phyloP scores from a whole-genome alignment of 2,888 invertebrate genomes.

The Aelia acuminata region DNA sequence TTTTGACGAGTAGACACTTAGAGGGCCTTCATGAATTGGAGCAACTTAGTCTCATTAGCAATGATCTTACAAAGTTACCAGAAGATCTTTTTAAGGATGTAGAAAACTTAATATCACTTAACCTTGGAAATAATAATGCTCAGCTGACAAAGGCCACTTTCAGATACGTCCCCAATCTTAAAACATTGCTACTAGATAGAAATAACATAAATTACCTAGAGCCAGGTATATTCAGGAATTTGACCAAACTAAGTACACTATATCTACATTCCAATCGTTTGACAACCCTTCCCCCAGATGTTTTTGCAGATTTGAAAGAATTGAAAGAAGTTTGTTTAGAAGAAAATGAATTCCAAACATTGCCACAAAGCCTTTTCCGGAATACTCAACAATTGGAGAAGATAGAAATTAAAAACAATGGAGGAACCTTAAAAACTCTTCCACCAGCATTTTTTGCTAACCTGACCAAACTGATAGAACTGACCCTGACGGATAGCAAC shows the following conservation, averaged over 20 bases:
- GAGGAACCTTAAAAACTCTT: slow-evolving; percentile 72
- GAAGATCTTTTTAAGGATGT: slow-evolving; percentile 76
- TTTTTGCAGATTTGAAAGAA: slow-evolving; percentile 76
- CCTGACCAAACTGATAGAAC: slow-evolving; percentile 70
- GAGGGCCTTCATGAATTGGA: slow-evolving; percentile 73
- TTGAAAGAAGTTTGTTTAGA: slow-evolving; percentile 75
- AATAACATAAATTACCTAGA: slow-evolving; percentile 78
- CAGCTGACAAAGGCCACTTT: slow-evolving; percentile 75
- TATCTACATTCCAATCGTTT: slow-evolving; percentile 81
- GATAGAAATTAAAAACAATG: slow-evolving; percentile 68
- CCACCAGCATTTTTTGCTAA: slow-evolving; percentile 76
- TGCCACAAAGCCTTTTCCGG: slow-evolving; percentile 76
- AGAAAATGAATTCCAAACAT: slow-evolving; percentile 76
- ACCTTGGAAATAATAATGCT: slow-evolving; percentile 76
- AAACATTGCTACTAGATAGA: slow-evolving; percentile 77
- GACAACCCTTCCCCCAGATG: slow-evolving; percentile 74
- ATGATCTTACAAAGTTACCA: slow-evolving; percentile 75
- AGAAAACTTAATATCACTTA: slow-evolving; percentile 75
- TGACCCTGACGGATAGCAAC: slow-evolving; percentile 69
- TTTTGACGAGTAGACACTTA: slow-evolving; percentile 75
- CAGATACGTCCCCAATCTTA: slow-evolving; percentile 71
- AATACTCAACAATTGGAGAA: slow-evolving; percentile 72
- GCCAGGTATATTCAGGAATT: slow-evolving; percentile 75
- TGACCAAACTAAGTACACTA: slow-evolving; percentile 75
- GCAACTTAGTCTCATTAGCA: slow-evolving; percentile 75